A percentile compares a stretch with the other conserved stretches of the same genome.
Evolutionary conservation across 2,797 vertebrate genomes (phyloP).

Genomic region (Sphenopsis melanotis): DNA sequence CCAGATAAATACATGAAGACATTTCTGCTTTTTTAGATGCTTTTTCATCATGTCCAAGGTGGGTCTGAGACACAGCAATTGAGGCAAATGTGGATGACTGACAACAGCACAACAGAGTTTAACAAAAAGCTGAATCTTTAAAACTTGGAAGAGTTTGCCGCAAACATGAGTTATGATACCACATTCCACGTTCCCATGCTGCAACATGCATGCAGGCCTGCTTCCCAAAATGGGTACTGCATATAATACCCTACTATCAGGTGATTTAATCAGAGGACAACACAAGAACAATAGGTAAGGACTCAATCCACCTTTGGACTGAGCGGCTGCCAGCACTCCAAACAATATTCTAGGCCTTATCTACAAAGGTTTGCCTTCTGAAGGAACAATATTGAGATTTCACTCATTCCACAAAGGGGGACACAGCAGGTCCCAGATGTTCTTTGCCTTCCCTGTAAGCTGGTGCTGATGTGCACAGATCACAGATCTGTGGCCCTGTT

Average conservation of each 20-base stretch:
- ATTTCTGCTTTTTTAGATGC: background rate
- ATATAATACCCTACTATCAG: background rate
- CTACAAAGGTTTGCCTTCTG: background rate
- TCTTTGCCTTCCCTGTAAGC: background rate
- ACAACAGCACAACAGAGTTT: background rate
- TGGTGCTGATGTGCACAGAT: background rate
- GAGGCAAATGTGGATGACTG: background rate
- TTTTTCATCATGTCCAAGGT: background rate
- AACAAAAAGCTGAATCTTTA: background rate
- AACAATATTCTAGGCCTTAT: background rate
- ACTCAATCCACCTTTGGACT: background rate
- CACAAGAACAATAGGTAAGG: background rate
- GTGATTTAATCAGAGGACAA: background rate
- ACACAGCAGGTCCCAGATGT: fast-evolving
- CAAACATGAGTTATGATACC: background rate
- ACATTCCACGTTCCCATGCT: background rate
- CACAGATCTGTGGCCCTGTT: background rate
- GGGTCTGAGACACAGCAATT: background rate
- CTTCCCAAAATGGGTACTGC: background rate
- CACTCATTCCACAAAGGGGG: background rate
- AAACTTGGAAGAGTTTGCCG: background rate
- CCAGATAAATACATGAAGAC: background rate
- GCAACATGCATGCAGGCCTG: background rate
- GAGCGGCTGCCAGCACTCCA: background rate
- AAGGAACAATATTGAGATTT: fast-evolving